A percentile compares a stretch with the other conserved stretches of the same genome.
Conservation (phyloP, 2,113 vertebrate genomes). For the Hepsetus odoe region DNA sequence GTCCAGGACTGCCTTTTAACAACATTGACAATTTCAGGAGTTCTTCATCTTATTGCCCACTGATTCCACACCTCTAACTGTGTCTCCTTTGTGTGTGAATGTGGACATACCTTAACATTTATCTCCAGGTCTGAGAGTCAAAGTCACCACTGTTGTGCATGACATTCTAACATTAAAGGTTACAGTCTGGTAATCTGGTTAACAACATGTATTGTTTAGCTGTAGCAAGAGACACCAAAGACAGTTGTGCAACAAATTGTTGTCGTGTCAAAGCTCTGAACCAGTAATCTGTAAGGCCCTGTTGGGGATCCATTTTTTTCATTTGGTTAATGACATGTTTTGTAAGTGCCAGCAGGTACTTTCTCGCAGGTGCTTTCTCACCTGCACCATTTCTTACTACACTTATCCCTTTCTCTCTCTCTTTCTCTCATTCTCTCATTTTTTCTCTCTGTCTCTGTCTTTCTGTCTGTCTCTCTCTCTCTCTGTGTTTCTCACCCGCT, state of each 20-base stretch:
- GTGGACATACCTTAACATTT: too few species aligned
- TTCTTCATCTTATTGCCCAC: too few species aligned
- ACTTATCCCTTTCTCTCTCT: conserved; percentile 19
- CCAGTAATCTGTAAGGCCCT: neutral
- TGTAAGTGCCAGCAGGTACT: neutral
- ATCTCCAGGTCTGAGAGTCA: neutral
- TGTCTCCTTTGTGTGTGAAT: too few species aligned
- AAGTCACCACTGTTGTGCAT: neutral
- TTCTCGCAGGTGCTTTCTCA: neutral
- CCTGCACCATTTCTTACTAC: neutral
- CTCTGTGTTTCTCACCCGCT: conserved; percentile 7
- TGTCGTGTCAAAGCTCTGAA: neutral
- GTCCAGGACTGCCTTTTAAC: too few species aligned
- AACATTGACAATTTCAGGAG: neutral
- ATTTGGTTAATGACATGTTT: conserved; percentile 1
- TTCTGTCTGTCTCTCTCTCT: conserved; percentile 10
- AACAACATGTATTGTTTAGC: neutral
- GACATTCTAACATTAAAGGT: neutral
- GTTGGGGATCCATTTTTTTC: neutral
- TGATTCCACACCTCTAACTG: too few species aligned
- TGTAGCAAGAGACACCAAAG: neutral
- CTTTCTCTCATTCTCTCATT: neutral
- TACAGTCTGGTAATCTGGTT: neutral
- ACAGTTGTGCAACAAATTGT: neutral
- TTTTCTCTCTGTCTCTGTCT: neutral